Evolutionary conservation across 2,888 invertebrate species (phyloP).

Genomic region (Dynastes maya): DNA sequence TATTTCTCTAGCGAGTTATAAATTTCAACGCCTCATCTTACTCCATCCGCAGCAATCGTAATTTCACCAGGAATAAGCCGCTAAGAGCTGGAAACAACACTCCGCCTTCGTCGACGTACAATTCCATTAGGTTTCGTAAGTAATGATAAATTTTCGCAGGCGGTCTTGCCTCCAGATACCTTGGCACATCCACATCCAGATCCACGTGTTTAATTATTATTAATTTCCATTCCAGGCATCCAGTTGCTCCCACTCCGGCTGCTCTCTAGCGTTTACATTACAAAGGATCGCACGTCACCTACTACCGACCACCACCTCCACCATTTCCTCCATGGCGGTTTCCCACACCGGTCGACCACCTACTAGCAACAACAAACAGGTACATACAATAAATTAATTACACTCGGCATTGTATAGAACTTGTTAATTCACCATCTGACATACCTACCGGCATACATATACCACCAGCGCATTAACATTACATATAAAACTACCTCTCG

Average conservation of each 20-base stretch:
- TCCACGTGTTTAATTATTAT: slow-evolving; percentile 33
- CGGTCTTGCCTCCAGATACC: slow-evolving; percentile 6
- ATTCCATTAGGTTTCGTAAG: slow-evolving; percentile 10
- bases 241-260: background rate
- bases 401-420: slow-evolving; percentile 47
- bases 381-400: slow-evolving; percentile 53
- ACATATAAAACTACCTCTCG: background rate
- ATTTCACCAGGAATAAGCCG: background rate
- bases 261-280: background rate
- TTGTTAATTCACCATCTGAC: slow-evolving; percentile 49
- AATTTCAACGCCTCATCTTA: background rate
- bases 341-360: background rate
- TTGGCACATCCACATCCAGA: slow-evolving; percentile 8
- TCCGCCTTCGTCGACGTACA: background rate
- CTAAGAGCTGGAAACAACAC: background rate
- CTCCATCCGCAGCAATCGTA: background rate
- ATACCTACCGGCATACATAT: slow-evolving; percentile 8
- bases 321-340: background rate
- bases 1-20: background rate
- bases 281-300: slow-evolving; percentile 12
- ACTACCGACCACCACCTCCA: background rate
- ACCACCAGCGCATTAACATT: slow-evolving; percentile 46
- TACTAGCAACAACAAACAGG: slow-evolving; percentile 47
- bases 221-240: slow-evolving; percentile 26
- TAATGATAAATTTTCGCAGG: slow-evolving; percentile 11